Conservation (phyloP, 2,888 invertebrate species). For the Congeria kusceri region DNA sequence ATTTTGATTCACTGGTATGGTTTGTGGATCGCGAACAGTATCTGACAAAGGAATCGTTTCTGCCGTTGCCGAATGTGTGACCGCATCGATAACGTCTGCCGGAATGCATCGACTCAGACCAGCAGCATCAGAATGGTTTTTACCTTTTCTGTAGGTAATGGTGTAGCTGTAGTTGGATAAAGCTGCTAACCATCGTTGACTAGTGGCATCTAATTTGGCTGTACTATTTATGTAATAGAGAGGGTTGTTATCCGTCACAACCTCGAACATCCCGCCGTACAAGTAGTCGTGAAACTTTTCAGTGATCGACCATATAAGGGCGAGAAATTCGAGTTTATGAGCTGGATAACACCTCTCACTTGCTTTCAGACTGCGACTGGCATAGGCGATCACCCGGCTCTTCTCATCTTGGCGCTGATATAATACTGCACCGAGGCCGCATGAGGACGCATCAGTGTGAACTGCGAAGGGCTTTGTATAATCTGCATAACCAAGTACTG, state of each 20-base stretch:
- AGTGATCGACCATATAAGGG: constrained; percentile 44
- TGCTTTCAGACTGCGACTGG: constrained; percentile 32
- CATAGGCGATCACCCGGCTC: constrained; percentile 32
- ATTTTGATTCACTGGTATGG: too few relatives aligned
- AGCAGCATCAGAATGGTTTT: constrained; percentile 3
- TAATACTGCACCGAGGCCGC: constrained; percentile 36
- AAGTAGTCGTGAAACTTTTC: constrained; percentile 44
- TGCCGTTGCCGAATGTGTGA: too few relatives aligned
- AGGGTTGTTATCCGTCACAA: constrained; percentile 11
- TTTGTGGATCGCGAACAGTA: too few relatives aligned
- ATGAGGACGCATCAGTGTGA: constrained; percentile 29
- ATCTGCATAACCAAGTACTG: constrained; percentile 53
- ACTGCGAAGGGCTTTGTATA: constrained; percentile 44
- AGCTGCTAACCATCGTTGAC: constrained; percentile 7
- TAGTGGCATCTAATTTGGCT: constrained; percentile 1
- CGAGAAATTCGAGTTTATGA: constrained; percentile 39
- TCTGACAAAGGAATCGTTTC: too few relatives aligned
- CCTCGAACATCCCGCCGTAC: background rate
- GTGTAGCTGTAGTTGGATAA: constrained; percentile 5
- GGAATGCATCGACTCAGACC: background rate
- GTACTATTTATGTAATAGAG: constrained; percentile 1
- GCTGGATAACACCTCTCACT: constrained; percentile 31
- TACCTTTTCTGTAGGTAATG: constrained; percentile 2
- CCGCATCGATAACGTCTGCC: too few relatives aligned
- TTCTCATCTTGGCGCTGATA: constrained; percentile 27